These are phyloP conservation scores for Fissipunctia ypsillon DNA, from an alignment of 2,888 invertebrate genomes.

Conservation along the genomic window DNA sequence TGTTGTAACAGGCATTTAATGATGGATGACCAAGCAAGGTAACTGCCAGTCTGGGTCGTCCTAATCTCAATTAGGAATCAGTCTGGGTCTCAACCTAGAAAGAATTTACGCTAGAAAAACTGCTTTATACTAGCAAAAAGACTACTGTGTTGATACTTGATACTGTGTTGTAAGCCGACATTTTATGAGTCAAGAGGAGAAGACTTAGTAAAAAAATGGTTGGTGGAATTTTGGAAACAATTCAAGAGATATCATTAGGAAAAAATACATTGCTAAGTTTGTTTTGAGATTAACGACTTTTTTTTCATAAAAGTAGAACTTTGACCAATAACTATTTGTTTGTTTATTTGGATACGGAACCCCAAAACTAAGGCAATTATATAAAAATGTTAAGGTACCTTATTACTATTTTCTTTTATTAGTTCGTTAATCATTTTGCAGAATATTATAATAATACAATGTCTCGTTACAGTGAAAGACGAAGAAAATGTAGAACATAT, in stretches of 20 bases:
- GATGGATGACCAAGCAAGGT: background rate
- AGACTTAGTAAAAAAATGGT: background rate
- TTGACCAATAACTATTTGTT: background rate
- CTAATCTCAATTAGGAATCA: too few relatives aligned
- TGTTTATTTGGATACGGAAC: constrained; percentile 19
- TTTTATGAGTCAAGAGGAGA: background rate
- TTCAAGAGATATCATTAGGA: background rate
- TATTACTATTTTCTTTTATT: constrained; percentile 1
- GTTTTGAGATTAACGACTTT: background rate
- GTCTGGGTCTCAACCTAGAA: too few relatives aligned
- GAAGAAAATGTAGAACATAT: constrained; percentile 36
- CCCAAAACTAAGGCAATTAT: constrained; percentile 12
- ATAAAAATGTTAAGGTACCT: background rate
- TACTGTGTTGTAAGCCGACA: background rate
- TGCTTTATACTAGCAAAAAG: background rate
- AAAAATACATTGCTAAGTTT: background rate
- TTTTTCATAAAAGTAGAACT: background rate
- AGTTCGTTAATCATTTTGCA: constrained; percentile 18
- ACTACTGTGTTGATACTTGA: background rate
- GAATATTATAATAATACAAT: constrained; percentile 7
- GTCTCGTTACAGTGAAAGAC: constrained; percentile 7
- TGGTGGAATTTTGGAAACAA: background rate
- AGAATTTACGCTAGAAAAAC: background rate
- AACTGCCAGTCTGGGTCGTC: background rate
- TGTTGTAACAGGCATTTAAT: background rate